A percentile compares a stretch with the other conserved stretches of the same genome.
Evolutionary conservation across 2,797 vertebrate genomes (phyloP).

Genomic region (Monodelphis domestica): DNA sequence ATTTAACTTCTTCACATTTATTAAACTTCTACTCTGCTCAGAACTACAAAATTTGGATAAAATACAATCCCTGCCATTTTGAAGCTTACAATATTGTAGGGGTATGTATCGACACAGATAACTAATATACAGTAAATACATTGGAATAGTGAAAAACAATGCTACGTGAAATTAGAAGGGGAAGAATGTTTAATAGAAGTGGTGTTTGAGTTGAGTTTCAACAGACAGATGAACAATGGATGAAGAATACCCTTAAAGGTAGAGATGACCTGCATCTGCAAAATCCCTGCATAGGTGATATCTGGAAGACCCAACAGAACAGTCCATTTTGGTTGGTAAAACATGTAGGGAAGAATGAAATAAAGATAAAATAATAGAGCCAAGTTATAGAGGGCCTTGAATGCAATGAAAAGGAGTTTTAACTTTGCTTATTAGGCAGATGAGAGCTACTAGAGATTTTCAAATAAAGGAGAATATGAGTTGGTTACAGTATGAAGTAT

Average conservation of each 20-base stretch:
- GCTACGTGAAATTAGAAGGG: background rate
- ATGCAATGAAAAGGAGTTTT: background rate
- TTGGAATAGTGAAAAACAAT: background rate
- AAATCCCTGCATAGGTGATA: background rate
- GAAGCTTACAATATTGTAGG: background rate
- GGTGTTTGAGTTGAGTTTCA: background rate
- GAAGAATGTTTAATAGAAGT: background rate
- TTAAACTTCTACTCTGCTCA: background rate
- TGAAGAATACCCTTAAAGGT: background rate
- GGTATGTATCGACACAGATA: background rate
- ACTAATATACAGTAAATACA: background rate
- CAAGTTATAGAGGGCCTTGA: background rate
- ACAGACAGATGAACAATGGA: background rate
- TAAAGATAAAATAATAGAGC: background rate
- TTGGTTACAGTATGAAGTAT: background rate
- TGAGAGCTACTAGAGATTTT: background rate
- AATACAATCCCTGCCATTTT: background rate
- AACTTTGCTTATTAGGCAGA: background rate
- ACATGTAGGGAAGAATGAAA: background rate
- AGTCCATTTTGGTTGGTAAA: background rate
- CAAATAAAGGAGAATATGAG: background rate
- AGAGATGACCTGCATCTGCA: background rate
- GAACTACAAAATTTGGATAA: background rate
- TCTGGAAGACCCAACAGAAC: background rate
- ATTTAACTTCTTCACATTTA: background rate